phyloP scores from a whole-genome alignment of 2,888 invertebrate species.

The Eristalinus sepulchralis region DNA sequence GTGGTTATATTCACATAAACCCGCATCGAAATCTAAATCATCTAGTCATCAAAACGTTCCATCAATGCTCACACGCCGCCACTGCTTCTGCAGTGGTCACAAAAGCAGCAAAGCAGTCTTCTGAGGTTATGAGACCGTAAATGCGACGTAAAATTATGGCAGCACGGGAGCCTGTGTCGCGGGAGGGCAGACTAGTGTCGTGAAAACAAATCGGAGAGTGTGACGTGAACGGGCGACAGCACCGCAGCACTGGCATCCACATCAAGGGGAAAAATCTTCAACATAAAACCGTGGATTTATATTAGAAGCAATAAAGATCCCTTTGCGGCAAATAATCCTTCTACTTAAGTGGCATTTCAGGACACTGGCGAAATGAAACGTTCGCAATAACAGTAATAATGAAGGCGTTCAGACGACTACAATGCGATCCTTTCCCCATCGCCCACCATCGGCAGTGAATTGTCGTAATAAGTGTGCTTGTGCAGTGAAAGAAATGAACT shows the following conservation, averaged over 20 bases:
- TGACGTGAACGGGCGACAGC: neutral
- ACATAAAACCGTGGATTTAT: slow-evolving; percentile 67
- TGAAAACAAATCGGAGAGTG: slow-evolving; percentile 29
- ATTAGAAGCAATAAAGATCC: slow-evolving; percentile 55
- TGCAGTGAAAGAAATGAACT: slow-evolving; percentile 37
- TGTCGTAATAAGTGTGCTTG: slow-evolving; percentile 41
- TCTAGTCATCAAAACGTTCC: slow-evolving; percentile 25
- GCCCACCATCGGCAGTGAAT: neutral
- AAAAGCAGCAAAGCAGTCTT: neutral
- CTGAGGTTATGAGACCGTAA: neutral
- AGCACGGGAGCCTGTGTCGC: neutral
- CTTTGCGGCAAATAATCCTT: slow-evolving; percentile 61
- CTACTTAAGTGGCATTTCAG: slow-evolving; percentile 64
- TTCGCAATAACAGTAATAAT: slow-evolving; percentile 51
- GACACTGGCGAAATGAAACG: slow-evolving; percentile 59
- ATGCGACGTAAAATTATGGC: slow-evolving; percentile 41
- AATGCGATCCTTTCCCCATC: neutral
- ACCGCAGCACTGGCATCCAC: slow-evolving; percentile 25
- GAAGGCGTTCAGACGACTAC: slow-evolving; percentile 32
- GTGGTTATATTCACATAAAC: neutral
- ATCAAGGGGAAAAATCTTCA: slow-evolving; percentile 29
- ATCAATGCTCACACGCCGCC: slow-evolving; percentile 9
- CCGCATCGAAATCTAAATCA: slow-evolving; percentile 36
- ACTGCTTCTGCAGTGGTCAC: slow-evolving; percentile 1
- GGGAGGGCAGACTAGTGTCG: neutral